These are phyloP conservation scores for Neoniphon sammara DNA, from an alignment of 2,797 vertebrate genomes.

Conservation along the genomic window DNA sequence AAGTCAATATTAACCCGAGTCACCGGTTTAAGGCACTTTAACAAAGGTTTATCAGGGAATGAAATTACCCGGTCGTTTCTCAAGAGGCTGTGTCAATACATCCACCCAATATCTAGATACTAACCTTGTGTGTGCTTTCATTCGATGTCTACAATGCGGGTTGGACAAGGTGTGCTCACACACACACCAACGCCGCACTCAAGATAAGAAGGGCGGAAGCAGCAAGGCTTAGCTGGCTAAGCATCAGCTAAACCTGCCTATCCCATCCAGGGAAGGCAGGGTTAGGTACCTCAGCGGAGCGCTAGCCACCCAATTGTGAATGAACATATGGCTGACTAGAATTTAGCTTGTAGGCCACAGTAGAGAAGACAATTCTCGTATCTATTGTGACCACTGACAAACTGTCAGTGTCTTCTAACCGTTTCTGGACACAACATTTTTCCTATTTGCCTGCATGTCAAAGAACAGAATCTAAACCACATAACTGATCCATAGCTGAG, in stretches of 20 bases:
- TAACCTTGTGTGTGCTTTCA: conserved; percentile 18
- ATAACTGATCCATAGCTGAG: neutral
- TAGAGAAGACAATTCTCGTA: neutral
- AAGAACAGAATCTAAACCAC: neutral
- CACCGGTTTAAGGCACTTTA: neutral
- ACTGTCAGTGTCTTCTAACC: no score
- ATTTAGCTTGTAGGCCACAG: neutral
- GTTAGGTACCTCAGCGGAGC: neutral
- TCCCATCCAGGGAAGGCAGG: conserved; percentile 29
- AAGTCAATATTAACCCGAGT: neutral
- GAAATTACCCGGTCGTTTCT: conserved; percentile 18
- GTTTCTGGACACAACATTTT: neutral
- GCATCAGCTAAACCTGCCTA: conserved; percentile 66
- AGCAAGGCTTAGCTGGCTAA: conserved; percentile 73
- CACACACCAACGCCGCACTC: conserved; percentile 16
- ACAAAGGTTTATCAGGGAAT: conserved; percentile 2
- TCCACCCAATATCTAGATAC: conserved; percentile 7
- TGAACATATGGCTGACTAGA: conserved; percentile 43
- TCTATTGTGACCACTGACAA: neutral
- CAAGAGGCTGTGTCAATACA: conserved; percentile 48
- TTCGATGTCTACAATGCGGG: conserved; percentile 30
- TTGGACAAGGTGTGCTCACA: conserved; percentile 25
- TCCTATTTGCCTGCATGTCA: conserved; percentile 6
- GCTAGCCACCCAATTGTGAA: conserved; percentile 31
- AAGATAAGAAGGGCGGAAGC: conserved; percentile 72